A percentile compares a stretch with the other conserved stretches of the same genome.
phyloP scores from a whole-genome alignment of 2,888 invertebrate species.

The Gerosis bhagava region DNA sequence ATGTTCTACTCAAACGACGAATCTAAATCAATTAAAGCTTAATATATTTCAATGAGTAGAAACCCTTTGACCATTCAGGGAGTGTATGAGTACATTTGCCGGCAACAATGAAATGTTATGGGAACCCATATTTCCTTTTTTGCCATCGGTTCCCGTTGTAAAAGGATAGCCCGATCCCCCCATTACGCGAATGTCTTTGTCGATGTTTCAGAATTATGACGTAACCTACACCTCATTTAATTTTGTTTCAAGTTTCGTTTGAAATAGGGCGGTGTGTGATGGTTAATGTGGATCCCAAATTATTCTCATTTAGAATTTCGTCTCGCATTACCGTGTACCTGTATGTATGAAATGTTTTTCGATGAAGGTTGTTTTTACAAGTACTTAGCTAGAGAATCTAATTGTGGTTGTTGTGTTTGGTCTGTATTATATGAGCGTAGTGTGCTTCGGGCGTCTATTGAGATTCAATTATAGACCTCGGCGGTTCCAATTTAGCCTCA shows the following conservation, averaged over 20 bases:
- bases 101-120: conserved; percentile 24
- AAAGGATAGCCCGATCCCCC: conserved; percentile 14
- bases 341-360: conserved; percentile 9
- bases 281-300: conserved; percentile 17
- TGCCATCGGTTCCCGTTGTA: conserved; percentile 17
- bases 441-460: too few relatives aligned
- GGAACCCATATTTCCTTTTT: conserved; percentile 23
- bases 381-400: too few relatives aligned
- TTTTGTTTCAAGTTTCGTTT: conserved; percentile 25
- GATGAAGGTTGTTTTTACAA: too few relatives aligned
- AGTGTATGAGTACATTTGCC: conserved; percentile 18
- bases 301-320: conserved; percentile 18
- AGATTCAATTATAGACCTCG: too few relatives aligned
- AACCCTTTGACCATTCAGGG: conserved; percentile 9
- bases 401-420: too few relatives aligned
- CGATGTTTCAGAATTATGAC: conserved; percentile 19
- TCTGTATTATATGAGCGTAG: too few relatives aligned
- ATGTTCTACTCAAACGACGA: too few relatives aligned
- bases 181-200: conserved; percentile 23
- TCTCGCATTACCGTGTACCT: conserved; percentile 10
- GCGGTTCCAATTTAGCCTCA: too few relatives aligned
- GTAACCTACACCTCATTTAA: conserved; percentile 25
- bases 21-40: too few relatives aligned
- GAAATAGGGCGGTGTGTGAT: conserved; percentile 18
- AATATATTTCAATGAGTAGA: too few relatives aligned